Evolutionary conservation across 2,113 vertebrate species (phyloP).

Genomic region (Rafetus swinhoei): DNA sequence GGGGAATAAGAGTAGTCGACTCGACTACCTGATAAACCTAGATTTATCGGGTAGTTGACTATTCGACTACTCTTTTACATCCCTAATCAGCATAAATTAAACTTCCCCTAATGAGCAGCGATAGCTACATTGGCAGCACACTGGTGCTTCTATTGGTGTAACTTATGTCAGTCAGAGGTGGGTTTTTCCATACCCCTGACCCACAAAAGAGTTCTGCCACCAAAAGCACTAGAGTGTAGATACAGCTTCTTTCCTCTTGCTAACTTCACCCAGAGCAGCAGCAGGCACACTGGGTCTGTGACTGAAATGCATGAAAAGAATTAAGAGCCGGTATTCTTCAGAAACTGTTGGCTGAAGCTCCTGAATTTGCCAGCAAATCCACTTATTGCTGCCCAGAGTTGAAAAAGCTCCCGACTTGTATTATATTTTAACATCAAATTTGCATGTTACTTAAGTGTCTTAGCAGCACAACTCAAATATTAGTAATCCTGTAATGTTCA

Average conservation of each 20-base stretch:
- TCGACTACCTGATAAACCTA: too few species aligned
- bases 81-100: too few species aligned
- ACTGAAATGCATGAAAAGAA: neutral
- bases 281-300: neutral
- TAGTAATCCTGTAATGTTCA: neutral
- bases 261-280: neutral
- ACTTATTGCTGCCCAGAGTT: neutral
- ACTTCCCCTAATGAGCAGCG: too few species aligned
- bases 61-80: too few species aligned
- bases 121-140: too few species aligned
- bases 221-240: too few species aligned
- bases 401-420: neutral
- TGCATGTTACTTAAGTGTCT: neutral
- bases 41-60: too few species aligned
- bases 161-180: too few species aligned
- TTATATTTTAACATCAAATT: neutral
- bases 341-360: neutral
- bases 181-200: too few species aligned
- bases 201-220: too few species aligned
- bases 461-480: rapidly evolving
- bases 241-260: neutral
- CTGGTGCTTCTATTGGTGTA: too few species aligned
- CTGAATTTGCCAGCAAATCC: neutral
- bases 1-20: too few species aligned
- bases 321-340: neutral